These are phyloP conservation scores for Sinocyclocheilus rhinocerous DNA, from an alignment of 2,113 vertebrate species.

Conservation along the genomic window DNA sequence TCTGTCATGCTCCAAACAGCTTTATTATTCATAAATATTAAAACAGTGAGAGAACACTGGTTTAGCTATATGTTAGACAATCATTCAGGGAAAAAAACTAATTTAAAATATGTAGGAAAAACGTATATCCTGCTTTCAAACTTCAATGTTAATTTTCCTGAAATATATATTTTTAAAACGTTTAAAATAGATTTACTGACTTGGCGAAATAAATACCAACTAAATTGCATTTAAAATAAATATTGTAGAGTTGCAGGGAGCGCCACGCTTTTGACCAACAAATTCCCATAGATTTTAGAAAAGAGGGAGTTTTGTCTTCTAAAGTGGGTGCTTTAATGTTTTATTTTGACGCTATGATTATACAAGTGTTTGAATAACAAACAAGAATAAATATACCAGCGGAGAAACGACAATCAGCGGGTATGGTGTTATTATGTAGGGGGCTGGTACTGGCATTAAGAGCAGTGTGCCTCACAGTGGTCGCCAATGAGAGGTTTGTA, in stretches of 20 bases:
- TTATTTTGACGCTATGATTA: conserved; percentile 42
- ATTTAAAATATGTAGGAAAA: no score
- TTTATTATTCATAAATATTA: no score
- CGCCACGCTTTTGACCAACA: not conserved
- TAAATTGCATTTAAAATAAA: not conserved
- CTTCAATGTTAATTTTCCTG: not conserved
- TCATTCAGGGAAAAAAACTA: no score
- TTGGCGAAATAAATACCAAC: not conserved
- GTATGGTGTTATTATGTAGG: conserved; percentile 61
- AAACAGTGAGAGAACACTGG: no score
- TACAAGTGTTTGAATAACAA: conserved; percentile 57
- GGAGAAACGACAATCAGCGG: conserved; percentile 63
- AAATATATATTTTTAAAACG: not conserved
- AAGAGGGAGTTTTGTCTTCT: not conserved
- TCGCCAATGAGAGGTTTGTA: conserved; percentile 66
- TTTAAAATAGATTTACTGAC: not conserved
- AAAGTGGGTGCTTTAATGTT: not conserved
- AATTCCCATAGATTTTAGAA: conserved; percentile 13
- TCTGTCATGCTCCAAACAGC: no score
- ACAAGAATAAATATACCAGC: conserved; percentile 69
- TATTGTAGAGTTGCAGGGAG: not conserved
- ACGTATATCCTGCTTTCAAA: not conserved
- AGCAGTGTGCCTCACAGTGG: conserved; percentile 71
- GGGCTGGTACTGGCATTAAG: conserved; percentile 73
- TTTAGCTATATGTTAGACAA: no score